Conservation (phyloP, 2,888 invertebrate genomes). For the Hyalella azteca region DNA sequence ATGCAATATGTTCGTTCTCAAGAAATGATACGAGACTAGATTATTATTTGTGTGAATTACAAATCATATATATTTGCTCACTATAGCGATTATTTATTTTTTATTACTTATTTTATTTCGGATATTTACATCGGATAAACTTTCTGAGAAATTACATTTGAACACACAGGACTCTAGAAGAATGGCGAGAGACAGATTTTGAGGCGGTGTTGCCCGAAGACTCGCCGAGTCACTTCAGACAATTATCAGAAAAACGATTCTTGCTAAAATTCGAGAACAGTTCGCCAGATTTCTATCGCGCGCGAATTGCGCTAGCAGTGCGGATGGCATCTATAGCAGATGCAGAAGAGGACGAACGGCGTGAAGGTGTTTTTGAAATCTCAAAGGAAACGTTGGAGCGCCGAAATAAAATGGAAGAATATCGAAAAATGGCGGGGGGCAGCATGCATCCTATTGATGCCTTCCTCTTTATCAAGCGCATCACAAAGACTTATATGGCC, state of each 20-base stretch:
- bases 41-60: not conserved
- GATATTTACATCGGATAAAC: too few species aligned
- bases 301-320: not conserved
- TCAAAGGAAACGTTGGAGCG: not conserved
- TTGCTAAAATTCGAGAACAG: conserved; percentile 13
- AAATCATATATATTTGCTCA: not conserved
- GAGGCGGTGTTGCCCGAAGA: not conserved
- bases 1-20: not conserved
- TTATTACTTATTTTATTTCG: not conserved
- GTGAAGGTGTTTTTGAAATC: not conserved
- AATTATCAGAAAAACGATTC: not conserved
- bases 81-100: too few species aligned
- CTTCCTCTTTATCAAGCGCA: not conserved
- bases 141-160: too few species aligned
- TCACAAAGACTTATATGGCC: not conserved
- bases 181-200: not conserved
- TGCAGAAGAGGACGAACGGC: not conserved
- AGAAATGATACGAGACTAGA: not conserved
- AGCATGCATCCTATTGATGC: conserved; percentile 1
- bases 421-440: not conserved
- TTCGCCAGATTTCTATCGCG: not conserved
- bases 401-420: not conserved
- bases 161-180: not conserved
- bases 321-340: not conserved
- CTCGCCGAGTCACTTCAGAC: conserved; percentile 19